phyloP scores from a whole-genome alignment of 2,113 vertebrate genomes.

The Strix aluco region DNA sequence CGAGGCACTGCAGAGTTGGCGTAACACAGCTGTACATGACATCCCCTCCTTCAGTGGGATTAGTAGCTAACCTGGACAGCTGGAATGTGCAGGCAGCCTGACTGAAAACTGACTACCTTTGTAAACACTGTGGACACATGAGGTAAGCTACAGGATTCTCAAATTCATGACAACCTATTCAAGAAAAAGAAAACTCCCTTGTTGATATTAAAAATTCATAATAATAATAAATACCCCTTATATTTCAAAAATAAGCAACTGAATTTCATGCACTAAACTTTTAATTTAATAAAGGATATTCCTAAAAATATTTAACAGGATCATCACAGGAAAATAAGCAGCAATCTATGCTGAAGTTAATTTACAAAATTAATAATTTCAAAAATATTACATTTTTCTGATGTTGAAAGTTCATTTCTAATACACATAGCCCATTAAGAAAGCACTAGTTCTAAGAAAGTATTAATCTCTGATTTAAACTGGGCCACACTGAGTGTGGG shows the following conservation, averaged over 20 bases:
- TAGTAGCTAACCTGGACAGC: neutral
- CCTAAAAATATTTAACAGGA: neutral
- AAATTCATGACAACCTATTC: neutral
- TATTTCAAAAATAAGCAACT: neutral
- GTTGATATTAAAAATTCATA: neutral
- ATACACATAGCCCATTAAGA: neutral
- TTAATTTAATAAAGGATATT: neutral
- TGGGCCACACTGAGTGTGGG: neutral
- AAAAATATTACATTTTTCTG: neutral
- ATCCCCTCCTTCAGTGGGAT: neutral
- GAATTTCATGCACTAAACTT: neutral
- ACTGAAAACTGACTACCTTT: neutral
- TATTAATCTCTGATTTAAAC: neutral
- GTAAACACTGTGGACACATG: neutral
- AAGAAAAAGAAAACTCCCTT: neutral
- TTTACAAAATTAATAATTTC: neutral
- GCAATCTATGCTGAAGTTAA: neutral
- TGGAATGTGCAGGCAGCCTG: neutral
- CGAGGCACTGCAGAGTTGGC: neutral
- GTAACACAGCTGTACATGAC: rapidly evolving
- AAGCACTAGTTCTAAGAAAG: neutral
- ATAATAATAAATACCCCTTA: neutral
- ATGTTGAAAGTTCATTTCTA: neutral
- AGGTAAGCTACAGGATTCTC: neutral
- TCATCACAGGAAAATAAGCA: neutral